Evolutionary conservation across 2,113 vertebrate species (phyloP).

Genomic region (Sinocyclocheilus rhinocerous): DNA sequence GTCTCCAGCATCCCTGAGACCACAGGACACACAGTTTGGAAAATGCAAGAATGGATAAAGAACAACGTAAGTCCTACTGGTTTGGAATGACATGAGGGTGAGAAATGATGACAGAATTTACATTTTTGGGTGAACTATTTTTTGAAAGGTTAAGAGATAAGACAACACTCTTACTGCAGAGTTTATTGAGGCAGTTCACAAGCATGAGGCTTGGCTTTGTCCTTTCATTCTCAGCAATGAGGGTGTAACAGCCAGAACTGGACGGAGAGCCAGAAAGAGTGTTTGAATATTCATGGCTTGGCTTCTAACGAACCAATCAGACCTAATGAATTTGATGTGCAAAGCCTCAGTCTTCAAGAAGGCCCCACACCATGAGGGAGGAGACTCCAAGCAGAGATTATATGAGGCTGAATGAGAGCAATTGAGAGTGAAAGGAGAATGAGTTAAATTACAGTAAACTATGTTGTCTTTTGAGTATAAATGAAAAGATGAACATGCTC

Average conservation of each 20-base stretch:
- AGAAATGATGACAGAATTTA: neutral
- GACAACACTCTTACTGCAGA: constrained; percentile 12
- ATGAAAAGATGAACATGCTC: constrained; percentile 50
- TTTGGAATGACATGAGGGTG: neutral
- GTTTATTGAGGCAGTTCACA: neutral
- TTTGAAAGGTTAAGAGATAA: neutral
- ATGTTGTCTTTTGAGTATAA: constrained; percentile 68
- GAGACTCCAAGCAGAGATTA: constrained; percentile 42
- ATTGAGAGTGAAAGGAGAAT: constrained; percentile 42
- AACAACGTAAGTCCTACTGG: neutral
- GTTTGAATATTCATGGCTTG: constrained; percentile 65
- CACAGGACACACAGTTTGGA: neutral
- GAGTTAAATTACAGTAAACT: constrained; percentile 68
- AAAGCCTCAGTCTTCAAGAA: constrained; percentile 54
- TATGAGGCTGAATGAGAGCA: constrained; percentile 24
- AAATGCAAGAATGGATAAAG: neutral
- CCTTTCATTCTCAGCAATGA: constrained; percentile 45
- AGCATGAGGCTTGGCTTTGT: constrained; percentile 59
- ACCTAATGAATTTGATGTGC: constrained; percentile 58
- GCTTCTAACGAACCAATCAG: constrained; percentile 62
- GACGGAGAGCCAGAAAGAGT: constrained; percentile 47
- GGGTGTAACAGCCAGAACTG: constrained; percentile 52
- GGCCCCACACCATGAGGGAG: constrained; percentile 33
- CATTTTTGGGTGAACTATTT: neutral
- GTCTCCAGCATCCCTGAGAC: neutral